Conservation (phyloP, 2,113 vertebrate genomes). For the Bucco capensis region DNA sequence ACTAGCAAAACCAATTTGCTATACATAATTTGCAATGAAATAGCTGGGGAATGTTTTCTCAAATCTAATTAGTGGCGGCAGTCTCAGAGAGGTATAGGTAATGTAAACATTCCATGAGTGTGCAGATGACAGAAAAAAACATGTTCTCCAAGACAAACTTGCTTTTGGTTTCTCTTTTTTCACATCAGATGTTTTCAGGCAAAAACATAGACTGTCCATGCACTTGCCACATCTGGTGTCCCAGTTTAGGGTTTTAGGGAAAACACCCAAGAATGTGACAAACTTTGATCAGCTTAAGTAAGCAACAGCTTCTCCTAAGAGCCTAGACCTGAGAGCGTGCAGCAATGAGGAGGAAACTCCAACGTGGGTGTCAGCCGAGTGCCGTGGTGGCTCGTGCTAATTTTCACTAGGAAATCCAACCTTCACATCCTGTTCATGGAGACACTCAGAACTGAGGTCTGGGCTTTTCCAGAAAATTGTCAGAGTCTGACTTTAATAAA, state of each 20-base stretch:
- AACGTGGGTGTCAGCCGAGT: constrained; percentile 50
- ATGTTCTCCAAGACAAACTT: constrained; percentile 28
- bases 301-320: constrained; percentile 55
- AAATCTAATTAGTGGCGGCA: constrained; percentile 26
- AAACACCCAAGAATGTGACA: constrained; percentile 65
- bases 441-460: not conserved
- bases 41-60: constrained; percentile 11
- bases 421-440: constrained; percentile 50
- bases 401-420: constrained; percentile 57
- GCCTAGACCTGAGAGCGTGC: constrained; percentile 14
- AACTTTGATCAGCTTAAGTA: constrained; percentile 60
- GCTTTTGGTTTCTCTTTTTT: constrained; percentile 49
- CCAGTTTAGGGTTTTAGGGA: constrained; percentile 64
- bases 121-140: not conserved
- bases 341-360: not conserved
- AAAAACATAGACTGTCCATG: constrained; percentile 64
- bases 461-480: constrained; percentile 64
- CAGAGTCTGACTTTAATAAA: constrained; percentile 53
- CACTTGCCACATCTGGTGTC: constrained; percentile 66
- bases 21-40: not conserved
- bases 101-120: constrained; percentile 37
- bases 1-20: constrained; percentile 12
- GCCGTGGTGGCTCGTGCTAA: constrained; percentile 29
- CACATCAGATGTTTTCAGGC: constrained; percentile 61
- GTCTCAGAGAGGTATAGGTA: constrained; percentile 24